These are phyloP conservation scores for Ranitomeya imitator DNA, from an alignment of 2,113 vertebrate species.

Conservation along the genomic window DNA sequence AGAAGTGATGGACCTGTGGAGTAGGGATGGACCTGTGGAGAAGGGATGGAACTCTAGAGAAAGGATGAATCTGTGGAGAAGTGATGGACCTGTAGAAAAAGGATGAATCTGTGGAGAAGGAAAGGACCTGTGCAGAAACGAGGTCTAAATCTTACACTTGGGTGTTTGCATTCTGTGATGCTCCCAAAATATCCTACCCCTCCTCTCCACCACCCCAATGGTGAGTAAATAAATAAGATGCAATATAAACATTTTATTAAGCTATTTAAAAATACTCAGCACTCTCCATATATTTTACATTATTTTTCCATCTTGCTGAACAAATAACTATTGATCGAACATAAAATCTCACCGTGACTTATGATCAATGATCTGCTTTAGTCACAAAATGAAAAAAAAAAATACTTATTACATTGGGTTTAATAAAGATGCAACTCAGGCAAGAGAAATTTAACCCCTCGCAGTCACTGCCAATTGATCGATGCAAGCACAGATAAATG, in stretches of 20 bases:
- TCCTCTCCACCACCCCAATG: background rate
- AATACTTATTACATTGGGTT: slow-evolving; percentile 78
- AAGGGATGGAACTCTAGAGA: too few species aligned
- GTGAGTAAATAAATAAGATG: slow-evolving; percentile 48
- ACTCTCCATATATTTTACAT: slow-evolving; percentile 54
- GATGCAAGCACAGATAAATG: background rate
- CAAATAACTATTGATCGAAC: slow-evolving; percentile 85
- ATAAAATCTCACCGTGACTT: slow-evolving; percentile 77
- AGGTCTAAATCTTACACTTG: background rate
- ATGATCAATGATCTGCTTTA: slow-evolving; percentile 76
- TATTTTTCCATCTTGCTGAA: slow-evolving; percentile 51
- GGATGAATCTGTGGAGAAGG: background rate
- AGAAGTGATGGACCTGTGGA: too few species aligned
- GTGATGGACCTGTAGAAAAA: background rate
- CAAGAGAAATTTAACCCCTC: slow-evolving; percentile 52
- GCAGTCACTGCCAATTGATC: background rate
- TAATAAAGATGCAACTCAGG: slow-evolving; percentile 84
- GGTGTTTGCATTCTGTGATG: background rate
- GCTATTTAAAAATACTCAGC: slow-evolving; percentile 55
- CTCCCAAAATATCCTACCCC: background rate
- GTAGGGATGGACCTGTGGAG: too few species aligned
- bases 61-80: too few species aligned
- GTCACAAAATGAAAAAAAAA: slow-evolving; percentile 66
- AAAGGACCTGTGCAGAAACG: background rate
- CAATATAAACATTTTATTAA: slow-evolving; percentile 57